A percentile compares a stretch with the other conserved stretches of the same genome.
Evolutionary conservation across 2,113 vertebrate species (phyloP).

Genomic region (Nestor notabilis): DNA sequence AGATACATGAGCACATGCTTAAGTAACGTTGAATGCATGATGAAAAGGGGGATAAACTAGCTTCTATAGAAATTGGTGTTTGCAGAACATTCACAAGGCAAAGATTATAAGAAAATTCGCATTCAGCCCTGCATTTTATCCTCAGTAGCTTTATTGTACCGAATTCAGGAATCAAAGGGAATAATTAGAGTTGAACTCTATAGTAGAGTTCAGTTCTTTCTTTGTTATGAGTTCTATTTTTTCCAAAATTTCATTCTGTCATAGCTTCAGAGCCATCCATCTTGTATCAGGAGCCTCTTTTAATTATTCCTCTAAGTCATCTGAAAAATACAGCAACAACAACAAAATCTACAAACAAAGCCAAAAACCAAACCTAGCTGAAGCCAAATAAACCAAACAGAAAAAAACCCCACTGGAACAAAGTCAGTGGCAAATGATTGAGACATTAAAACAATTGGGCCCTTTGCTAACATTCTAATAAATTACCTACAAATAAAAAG

Average conservation of each 20-base stretch:
- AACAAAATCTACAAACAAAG: not conserved
- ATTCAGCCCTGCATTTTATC: not conserved
- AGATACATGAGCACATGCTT: not conserved
- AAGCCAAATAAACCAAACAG: not conserved
- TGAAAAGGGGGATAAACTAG: not conserved
- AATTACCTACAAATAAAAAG: constrained; percentile 21
- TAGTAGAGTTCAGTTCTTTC: not conserved
- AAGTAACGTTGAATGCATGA: not conserved
- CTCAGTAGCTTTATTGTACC: not conserved
- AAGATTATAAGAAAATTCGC: not conserved
- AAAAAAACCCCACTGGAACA: not conserved
- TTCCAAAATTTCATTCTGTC: not conserved
- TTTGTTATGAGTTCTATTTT: not conserved
- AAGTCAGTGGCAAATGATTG: not conserved
- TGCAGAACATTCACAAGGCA: not conserved
- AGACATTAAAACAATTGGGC: not conserved
- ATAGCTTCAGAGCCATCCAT: not conserved
- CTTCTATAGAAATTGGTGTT: not conserved
- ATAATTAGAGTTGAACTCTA: not conserved
- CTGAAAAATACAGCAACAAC: not conserved
- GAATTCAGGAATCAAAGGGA: not conserved
- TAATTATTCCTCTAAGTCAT: not conserved
- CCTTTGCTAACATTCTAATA: not conserved
- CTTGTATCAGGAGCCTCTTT: not conserved
- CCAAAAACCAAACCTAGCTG: not conserved